Base-by-base conservation (phyloP, 1,140 invertebrate genomes). In the Bombus waltoni region DNA sequence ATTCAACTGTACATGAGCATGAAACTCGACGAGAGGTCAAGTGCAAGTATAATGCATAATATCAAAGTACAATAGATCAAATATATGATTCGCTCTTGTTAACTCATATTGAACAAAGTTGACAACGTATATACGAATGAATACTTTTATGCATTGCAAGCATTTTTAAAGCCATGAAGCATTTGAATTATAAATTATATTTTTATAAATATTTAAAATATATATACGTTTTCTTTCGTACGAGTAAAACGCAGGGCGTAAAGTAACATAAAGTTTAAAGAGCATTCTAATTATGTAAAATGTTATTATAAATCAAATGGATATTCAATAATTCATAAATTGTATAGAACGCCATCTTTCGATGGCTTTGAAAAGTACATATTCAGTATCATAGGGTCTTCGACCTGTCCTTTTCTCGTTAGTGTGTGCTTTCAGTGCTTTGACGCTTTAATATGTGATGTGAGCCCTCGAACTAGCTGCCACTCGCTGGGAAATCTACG, bases 371-470 rank as follows among this genome's bases (percentile, higher is more conserved):
- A 38, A 57, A 85, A 85, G 5, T 47, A 53, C 18, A 53, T 22
- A 44, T 22, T 75, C 71, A 59, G 35, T 85, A 44, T 40, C n/a
- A 38, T n/a, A 75, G n/a, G 84, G 84, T 85, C 79, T 85, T 68
- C 79, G 84, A 85, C 84, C 84, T 65, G 32, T 66, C 35, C 28
- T 65, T 77, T 68, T n/a, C 42, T 59, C 22, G 38, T 13, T 44
- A 32, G 59, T 22, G 47, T n/a, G 68, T 59, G 77, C 79, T 66
- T 85, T 53, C 5, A 53, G 47, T 53, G 47, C 47, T 53, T 85
- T 85, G 84, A 85, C 79, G 71, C 68, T 81, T 85, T 70, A 35
- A 15, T 35, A 25, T 59, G 65, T 32, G 10, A 28, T 1, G 44
- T 72, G n/a, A 4, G 3, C 2, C 62, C 11, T 2, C 32, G 9